These are phyloP conservation scores for Akabosia matsudoensis DNA, from an alignment of 1,140 invertebrate species.

Conservation along the genomic window DNA sequence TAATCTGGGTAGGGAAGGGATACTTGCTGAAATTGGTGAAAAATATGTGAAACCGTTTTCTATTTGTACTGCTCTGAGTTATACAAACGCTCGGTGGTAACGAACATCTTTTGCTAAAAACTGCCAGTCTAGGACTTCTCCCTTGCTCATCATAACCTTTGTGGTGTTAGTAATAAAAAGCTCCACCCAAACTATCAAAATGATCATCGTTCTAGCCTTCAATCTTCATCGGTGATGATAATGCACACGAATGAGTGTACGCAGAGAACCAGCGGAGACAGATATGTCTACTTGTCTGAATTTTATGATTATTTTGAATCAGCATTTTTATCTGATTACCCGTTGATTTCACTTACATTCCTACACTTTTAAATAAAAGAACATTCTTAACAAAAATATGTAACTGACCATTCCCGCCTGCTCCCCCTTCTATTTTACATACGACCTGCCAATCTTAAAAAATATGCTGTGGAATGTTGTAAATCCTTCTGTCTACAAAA, in stretches of 20 bases:
- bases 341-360: neutral
- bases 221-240: neutral
- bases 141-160: constrained; percentile 14
- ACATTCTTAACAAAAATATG: too few species aligned
- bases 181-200: neutral
- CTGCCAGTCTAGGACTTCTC: neutral
- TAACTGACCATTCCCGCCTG: neutral
- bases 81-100: too few species aligned
- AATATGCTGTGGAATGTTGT: too few species aligned
- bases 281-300: neutral
- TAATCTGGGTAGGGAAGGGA: too few species aligned
- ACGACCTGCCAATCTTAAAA: too few species aligned
- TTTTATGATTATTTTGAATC: neutral
- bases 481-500: too few species aligned
- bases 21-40: neutral
- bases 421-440: too few species aligned
- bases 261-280: neutral
- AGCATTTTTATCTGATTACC: neutral
- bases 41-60: neutral
- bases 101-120: too few species aligned
- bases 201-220: neutral
- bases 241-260: neutral
- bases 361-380: neutral
- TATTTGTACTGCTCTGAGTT: too few species aligned
- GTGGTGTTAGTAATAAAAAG: neutral